These are phyloP conservation scores for Thripadectes ignobilis DNA, from an alignment of 2,797 vertebrate genomes.

Conservation along the genomic window DNA sequence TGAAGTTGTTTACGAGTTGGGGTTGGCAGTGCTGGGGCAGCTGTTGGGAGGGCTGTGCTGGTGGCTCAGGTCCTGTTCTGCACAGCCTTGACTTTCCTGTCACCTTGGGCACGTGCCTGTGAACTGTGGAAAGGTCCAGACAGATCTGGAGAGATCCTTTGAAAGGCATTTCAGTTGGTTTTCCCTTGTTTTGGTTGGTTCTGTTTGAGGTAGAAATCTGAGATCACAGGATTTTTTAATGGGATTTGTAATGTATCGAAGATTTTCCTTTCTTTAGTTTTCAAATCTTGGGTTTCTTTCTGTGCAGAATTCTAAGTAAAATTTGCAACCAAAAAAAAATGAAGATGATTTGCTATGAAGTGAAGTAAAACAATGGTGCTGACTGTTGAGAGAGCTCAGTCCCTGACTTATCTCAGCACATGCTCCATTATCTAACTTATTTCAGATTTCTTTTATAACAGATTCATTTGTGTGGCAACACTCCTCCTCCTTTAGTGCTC, in stretches of 20 bases:
- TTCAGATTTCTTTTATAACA: not conserved
- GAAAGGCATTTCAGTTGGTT: not conserved
- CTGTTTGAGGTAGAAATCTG: not conserved
- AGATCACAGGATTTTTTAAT: not conserved
- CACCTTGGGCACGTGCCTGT: accelerated
- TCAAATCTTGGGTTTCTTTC: not conserved
- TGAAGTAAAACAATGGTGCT: not conserved
- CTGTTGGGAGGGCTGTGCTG: not conserved
- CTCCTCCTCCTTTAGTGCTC: not conserved
- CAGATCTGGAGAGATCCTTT: not conserved
- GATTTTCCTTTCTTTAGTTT: not conserved
- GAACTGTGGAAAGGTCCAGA: too few relatives aligned
- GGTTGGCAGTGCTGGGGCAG: not conserved
- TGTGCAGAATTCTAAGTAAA: not conserved
- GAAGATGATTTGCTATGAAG: not conserved
- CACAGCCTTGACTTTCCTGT: accelerated
- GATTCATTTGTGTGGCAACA: not conserved
- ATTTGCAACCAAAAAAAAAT: not conserved
- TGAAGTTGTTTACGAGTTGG: not conserved
- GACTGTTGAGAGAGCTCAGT: not conserved
- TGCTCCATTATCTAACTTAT: not conserved
- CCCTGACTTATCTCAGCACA: not conserved
- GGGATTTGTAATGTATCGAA: not conserved
- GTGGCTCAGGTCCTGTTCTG: too few relatives aligned
- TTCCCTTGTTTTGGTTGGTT: not conserved